phyloP scores from a whole-genome alignment of 2,113 vertebrate genomes.

The Cardinalis cardinalis region DNA sequence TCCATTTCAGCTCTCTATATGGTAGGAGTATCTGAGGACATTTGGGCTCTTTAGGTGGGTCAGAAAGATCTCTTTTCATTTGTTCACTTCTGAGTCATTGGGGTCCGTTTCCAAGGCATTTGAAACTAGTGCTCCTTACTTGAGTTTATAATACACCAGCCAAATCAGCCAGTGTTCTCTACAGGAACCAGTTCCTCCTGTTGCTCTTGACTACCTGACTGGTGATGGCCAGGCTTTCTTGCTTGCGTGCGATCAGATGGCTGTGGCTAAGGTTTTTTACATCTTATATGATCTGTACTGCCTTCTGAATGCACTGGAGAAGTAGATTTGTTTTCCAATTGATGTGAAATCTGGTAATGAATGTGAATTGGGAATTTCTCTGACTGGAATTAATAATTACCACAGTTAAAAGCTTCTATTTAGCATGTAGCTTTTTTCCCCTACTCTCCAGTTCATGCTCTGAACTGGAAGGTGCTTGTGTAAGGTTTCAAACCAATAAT shows the following conservation, averaged over 20 bases:
- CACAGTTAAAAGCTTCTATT: neutral
- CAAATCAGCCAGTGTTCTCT: neutral
- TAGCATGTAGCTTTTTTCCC: neutral
- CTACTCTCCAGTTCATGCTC: neutral
- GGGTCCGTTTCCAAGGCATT: neutral
- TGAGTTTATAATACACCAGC: neutral
- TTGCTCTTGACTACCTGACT: neutral
- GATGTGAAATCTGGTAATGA: neutral
- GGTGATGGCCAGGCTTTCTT: neutral
- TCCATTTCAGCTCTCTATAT: neutral
- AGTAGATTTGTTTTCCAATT: neutral
- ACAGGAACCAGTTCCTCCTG: neutral
- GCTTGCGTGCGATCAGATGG: neutral
- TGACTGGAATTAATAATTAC: neutral
- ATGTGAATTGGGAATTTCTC: neutral
- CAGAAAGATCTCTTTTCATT: neutral
- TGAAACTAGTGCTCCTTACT: neutral
- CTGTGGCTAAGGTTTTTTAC: neutral
- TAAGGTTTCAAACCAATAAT: neutral
- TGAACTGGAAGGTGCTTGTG: neutral
- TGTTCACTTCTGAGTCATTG: neutral
- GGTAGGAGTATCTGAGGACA: neutral
- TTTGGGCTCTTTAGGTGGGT: neutral
- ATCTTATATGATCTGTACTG: neutral
- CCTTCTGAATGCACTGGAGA: neutral